These are phyloP conservation scores for Oplegnathus fasciatus DNA, from an alignment of 2,113 vertebrate species.

Conservation along the genomic window DNA sequence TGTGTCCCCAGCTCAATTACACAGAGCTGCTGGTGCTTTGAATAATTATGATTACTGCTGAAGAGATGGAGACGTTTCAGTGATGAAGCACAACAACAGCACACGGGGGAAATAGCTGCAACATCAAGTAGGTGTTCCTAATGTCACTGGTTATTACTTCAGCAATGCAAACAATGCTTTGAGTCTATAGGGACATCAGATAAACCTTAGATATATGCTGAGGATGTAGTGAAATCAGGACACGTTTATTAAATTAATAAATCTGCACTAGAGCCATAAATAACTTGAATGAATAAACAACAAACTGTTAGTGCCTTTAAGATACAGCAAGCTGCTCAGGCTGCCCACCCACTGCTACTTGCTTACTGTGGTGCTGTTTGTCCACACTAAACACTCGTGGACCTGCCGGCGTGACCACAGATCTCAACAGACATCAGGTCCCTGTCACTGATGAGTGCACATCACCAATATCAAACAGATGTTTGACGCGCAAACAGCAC, in stretches of 20 bases:
- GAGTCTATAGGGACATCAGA: neutral
- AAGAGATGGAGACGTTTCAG: conserved; percentile 20
- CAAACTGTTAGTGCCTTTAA: conserved; percentile 17
- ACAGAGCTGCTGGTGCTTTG: conserved; percentile 22
- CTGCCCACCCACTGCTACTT: conserved; percentile 16
- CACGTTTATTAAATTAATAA: conserved; percentile 9
- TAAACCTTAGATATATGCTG: neutral
- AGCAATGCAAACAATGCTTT: conserved; percentile 5
- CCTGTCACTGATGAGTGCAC: conserved; percentile 1
- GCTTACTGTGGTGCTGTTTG: conserved; percentile 9
- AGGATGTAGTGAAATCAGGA: conserved; percentile 19
- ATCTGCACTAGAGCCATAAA: neutral
- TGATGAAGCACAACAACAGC: conserved; percentile 21
- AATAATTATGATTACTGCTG: conserved; percentile 33
- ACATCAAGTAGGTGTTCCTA: accelerated
- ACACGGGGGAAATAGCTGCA: conserved; percentile 30
- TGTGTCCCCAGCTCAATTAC: conserved; percentile 45
- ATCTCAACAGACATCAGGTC: conserved; percentile 44
- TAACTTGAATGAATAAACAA: conserved; percentile 32
- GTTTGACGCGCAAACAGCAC: neutral
- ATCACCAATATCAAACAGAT: conserved; percentile 3
- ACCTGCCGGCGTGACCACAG: conserved; percentile 13
- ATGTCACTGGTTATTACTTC: conserved; percentile 23
- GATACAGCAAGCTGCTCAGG: neutral
- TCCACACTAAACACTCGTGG: conserved; percentile 9